A percentile compares a stretch with the other conserved stretches of the same genome.
Conservation (phyloP, 2,113 vertebrate species). For the Mastomys natalensis region DNA sequence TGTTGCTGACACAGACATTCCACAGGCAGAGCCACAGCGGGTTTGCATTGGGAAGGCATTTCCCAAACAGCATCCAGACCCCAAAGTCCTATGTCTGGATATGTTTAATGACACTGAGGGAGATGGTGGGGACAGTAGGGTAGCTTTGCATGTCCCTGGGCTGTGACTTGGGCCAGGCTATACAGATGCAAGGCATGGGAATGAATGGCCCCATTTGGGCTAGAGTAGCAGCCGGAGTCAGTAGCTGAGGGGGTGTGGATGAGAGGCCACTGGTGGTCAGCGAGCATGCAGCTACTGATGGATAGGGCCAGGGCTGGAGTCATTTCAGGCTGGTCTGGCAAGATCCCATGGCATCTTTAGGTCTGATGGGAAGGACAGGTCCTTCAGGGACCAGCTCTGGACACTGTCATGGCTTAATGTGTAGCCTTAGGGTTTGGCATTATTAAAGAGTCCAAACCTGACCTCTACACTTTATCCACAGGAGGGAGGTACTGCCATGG, state of each 20-base stretch:
- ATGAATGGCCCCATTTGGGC: neutral
- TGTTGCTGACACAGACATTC: constrained; percentile 75
- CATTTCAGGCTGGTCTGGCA: neutral
- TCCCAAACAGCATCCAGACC: constrained; percentile 59
- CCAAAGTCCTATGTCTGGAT: constrained; percentile 23
- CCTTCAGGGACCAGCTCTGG: neutral
- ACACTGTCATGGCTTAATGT: neutral
- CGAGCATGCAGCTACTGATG: no score
- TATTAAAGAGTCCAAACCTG: neutral
- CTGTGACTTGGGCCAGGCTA: neutral
- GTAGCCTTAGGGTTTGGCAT: neutral
- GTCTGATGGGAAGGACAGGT: neutral
- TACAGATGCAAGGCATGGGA: neutral
- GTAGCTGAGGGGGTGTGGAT: neutral
- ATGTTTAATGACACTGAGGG: neutral
- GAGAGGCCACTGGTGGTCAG: neutral
- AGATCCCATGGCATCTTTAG: neutral
- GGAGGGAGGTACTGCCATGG: neutral
- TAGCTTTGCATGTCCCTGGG: neutral
- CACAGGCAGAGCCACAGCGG: constrained; percentile 49
- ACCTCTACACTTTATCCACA: no score
- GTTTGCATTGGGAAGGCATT: neutral
- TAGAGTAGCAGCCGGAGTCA: neutral
- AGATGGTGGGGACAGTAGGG: neutral
- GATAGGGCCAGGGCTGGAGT: neutral